Base-by-base conservation (phyloP, 1,140 invertebrate species). In the Chironomus tepperi region DNA sequence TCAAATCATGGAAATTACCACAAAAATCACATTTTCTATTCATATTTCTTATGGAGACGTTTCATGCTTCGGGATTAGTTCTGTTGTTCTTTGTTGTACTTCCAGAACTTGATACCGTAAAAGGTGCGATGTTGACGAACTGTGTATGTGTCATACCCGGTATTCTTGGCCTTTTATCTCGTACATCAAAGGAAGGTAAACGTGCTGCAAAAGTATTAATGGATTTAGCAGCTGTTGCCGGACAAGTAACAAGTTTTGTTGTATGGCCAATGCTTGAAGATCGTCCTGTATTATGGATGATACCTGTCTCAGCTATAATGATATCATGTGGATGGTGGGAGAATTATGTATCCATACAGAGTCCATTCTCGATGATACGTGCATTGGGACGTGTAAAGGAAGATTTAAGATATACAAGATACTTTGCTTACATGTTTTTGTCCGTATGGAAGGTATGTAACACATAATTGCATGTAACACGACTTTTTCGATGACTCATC, bases 291-390 rank as follows among this genome's bases (percentile, higher is more conserved):
- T 79, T 93, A 21, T 97, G 93, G 93, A 85, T 95, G 7, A 91
- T 97, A 74, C 95, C 96, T 0, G 82, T 94, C 0, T 85, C 93
- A 0, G 86, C 95, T 7, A 83, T 97, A 47, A 87, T 96, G 65
- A 91, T 96, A 64, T 98, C 95, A 3, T 88, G 94, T 42, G 92
- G 93, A 24, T 98, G 95, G 93, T 98, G 96, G 96, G 96, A 98
- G 83, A 98, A 98, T 84, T 98, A 94, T 79, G 93, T 96, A 0
- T 92, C 93, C 34, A 87, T 88, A 76, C 87, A 92, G 74, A 95
- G 93, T 76, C 89, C 91, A 0, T 87, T 95, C 75, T 87, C 90
- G 87, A 82, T 94, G 72, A 89, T 97, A 19, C 90, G 90, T 79
- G 87, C 87, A n/a, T 82, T 96, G 70, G 92, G 90, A 34, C 87